Evolutionary conservation across 2,113 vertebrate species (phyloP), one percentile per base, ranked within the genome.

Genomic region (Hepsetus odoe): DNA sequence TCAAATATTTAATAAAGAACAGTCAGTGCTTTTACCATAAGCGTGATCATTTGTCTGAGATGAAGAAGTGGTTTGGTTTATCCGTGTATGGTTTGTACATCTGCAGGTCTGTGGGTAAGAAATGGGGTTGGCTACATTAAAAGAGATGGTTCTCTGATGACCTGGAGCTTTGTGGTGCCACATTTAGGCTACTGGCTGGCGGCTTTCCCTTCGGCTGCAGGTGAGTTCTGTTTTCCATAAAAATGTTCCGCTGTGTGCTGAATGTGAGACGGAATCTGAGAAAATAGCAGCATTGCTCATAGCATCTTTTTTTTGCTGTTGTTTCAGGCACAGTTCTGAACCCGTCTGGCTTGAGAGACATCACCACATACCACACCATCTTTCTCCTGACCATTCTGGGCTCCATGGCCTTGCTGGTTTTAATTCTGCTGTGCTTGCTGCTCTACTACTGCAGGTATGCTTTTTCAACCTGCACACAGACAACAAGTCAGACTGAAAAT

Each of bases 381-480:
- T 95, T 96, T 87, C 92, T 96, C 82, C 93, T 96, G 77, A 92
- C 94, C 74, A 96, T 96, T 85, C 88, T 96, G 83, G 94, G 94
- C 0, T 93, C 94, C 5, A 88, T 96, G 87, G 92, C 94, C 8
- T 78, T 95, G 46, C 89, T 96, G 22, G 93, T 95, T 70, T 93
- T 96, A 71, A 91, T 94, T 56, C 89, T 96, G 65, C 90, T 96
- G 51, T 96, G 95, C 83, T 90, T 96, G 33, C 92, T 95, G 58
- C 94, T 95, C 80, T 96, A 96, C 87, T 95, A 95, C 85, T 95
- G 95, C 93, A 93, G 95, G 95, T 95, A 87, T 55, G 16, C 87
- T 1, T 13, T n/a, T 18, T 70, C 20, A 46, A 67, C 55, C 14
- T 65, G 22, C 24, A 33, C 2, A n/a, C 28, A 11, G 3, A 30